Percentiles rank a stretch among this genome's conserved stretches.
phyloP scores from a whole-genome alignment of 1,140 invertebrate genomes.

The Magallana angulata region DNA sequence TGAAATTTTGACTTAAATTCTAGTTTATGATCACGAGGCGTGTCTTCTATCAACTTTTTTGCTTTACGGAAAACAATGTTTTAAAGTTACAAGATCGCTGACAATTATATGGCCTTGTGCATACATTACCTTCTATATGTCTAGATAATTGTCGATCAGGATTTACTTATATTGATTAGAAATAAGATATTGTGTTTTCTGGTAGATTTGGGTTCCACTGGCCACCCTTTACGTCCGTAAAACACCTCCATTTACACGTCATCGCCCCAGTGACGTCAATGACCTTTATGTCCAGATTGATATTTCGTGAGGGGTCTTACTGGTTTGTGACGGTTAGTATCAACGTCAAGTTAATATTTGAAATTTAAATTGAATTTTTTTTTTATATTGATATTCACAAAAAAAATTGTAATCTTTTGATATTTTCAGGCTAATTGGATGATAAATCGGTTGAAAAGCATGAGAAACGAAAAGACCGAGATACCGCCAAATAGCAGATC shows the following conservation, averaged over 20 bases:
- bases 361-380: constrained; percentile 29
- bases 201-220: constrained; percentile 91
- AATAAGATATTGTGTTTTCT: background rate
- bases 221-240: constrained; percentile 92
- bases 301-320: constrained; percentile 87
- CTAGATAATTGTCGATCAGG: background rate
- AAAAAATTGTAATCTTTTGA: background rate
- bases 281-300: constrained; percentile 84
- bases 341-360: constrained; percentile 9
- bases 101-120: no score
- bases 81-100: no score
- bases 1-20: no score
- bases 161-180: background rate
- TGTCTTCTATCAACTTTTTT: no score
- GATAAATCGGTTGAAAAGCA: constrained; percentile 31
- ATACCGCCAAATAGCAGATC: background rate
- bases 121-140: background rate
- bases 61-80: no score
- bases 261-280: constrained; percentile 90
- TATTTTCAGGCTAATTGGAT: constrained; percentile 38
- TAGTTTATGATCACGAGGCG: no score
- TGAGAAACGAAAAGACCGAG: constrained; percentile 8
- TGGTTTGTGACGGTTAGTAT: constrained; percentile 90
- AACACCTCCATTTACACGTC: constrained; percentile 92
- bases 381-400: constrained; percentile 3